A percentile compares a stretch with the other conserved stretches of the same genome.
Conservation (phyloP, 1,140 invertebrate species). For the Cydia strobilella region DNA sequence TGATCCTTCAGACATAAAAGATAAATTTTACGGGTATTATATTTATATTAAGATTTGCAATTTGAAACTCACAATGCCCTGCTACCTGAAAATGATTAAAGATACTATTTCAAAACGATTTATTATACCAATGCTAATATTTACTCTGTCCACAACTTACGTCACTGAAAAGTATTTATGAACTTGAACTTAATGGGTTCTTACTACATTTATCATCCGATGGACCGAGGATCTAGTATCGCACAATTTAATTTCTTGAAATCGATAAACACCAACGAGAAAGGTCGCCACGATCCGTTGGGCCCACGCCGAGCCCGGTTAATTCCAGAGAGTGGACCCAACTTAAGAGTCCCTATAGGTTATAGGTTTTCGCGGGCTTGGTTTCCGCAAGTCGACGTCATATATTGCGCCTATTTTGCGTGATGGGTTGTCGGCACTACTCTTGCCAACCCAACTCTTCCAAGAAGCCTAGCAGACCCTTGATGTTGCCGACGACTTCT, state of each 20-base stretch:
- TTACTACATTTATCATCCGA: not conserved
- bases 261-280: conserved; percentile 1
- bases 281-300: conserved; percentile 1
- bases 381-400: no score
- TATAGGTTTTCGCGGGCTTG: no score
- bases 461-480: no score
- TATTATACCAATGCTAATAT: not conserved
- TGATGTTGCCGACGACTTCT: no score
- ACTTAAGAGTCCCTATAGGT: no score
- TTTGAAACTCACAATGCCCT: not conserved
- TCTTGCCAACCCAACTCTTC: no score
- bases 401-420: no score
- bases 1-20: no score
- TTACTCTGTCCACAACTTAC: conserved; percentile 40
- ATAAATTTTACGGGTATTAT: no score
- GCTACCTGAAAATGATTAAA: not conserved
- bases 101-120: not conserved
- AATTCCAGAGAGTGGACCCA: not conserved
- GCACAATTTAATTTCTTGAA: not conserved
- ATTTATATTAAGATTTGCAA: no score
- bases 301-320: not conserved
- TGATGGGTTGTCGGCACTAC: no score
- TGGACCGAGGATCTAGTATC: not conserved
- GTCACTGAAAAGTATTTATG: conserved; percentile 16
- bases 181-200: not conserved